Evolutionary conservation across 2,113 vertebrate genomes (phyloP).

Genomic region (Malurus elegans): DNA sequence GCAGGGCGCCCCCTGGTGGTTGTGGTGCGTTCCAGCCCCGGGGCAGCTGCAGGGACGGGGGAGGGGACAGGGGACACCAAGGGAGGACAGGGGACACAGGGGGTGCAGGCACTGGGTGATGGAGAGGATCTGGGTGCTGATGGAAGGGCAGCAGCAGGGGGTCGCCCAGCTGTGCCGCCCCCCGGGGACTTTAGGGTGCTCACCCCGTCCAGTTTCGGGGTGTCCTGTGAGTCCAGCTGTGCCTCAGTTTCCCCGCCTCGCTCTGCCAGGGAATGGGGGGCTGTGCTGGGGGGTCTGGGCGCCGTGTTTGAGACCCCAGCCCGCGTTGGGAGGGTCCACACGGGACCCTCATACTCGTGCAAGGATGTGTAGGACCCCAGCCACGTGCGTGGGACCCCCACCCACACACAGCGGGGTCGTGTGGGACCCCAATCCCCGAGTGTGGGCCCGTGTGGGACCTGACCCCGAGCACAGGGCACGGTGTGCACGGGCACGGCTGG

Average conservation of each 20-base stretch:
- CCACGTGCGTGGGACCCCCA: not conserved
- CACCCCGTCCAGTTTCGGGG: not conserved
- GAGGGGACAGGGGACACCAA: not conserved
- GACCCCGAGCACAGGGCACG: not conserved
- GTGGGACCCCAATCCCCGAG: not conserved
- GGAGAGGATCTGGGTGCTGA: not conserved
- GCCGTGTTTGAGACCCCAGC: not conserved
- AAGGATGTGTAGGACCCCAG: not conserved
- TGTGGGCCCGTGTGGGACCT: fast-evolving
- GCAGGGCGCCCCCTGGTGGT: not conserved
- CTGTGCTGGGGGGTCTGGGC: fast-evolving
- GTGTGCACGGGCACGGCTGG: not conserved
- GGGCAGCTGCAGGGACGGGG: not conserved
- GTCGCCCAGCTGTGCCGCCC: no score
- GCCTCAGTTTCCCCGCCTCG: not conserved
- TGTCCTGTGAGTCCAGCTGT: fast-evolving
- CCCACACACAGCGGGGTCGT: not conserved
- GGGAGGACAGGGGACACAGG: not conserved
- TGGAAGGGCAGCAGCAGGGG: not conserved
- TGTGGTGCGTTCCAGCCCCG: not conserved
- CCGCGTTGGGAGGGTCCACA: fast-evolving
- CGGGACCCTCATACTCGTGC: fast-evolving
- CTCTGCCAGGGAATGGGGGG: not conserved
- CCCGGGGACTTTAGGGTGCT: not conserved
- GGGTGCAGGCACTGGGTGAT: no score